phyloP scores from a whole-genome alignment of 2,797 vertebrate genomes.

The Limnodromus scolopaceus region DNA sequence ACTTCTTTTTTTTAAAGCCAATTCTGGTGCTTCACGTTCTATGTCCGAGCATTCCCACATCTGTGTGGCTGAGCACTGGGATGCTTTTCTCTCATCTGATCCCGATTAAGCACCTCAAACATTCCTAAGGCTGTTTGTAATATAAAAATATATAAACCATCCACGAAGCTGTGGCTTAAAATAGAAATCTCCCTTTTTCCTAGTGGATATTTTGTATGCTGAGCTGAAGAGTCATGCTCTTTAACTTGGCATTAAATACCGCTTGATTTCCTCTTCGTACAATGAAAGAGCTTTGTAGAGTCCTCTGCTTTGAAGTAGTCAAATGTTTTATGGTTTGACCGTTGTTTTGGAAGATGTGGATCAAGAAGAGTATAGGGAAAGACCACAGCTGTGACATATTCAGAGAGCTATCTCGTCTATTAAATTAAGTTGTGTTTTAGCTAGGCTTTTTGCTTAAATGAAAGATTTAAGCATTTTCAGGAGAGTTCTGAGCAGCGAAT shows the following conservation, averaged over 20 bases:
- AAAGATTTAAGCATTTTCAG: neutral
- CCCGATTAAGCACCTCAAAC: neutral
- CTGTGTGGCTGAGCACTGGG: neutral
- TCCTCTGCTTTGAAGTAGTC: neutral
- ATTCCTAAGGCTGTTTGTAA: constrained; percentile 14
- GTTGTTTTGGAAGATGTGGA: neutral
- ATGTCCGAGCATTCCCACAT: neutral
- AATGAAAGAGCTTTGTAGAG: neutral
- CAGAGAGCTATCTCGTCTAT: neutral
- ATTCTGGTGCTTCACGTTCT: neutral
- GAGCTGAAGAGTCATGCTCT: neutral
- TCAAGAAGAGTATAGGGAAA: neutral
- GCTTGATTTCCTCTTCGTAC: neutral
- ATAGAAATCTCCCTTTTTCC: neutral
- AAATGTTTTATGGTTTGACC: neutral
- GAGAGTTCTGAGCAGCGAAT: neutral
- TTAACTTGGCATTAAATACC: neutral
- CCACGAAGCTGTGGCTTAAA: neutral
- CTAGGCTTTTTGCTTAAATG: neutral
- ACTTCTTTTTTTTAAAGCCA: neutral
- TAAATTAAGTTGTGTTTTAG: neutral
- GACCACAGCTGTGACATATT: neutral
- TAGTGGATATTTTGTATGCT: neutral
- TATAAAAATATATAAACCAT: neutral
- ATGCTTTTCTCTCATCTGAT: constrained; percentile 27